Evolutionary conservation across 2,113 vertebrate species (phyloP), one percentile per base, ranked within the genome.

Genomic region (Coracopsis vasa): DNA sequence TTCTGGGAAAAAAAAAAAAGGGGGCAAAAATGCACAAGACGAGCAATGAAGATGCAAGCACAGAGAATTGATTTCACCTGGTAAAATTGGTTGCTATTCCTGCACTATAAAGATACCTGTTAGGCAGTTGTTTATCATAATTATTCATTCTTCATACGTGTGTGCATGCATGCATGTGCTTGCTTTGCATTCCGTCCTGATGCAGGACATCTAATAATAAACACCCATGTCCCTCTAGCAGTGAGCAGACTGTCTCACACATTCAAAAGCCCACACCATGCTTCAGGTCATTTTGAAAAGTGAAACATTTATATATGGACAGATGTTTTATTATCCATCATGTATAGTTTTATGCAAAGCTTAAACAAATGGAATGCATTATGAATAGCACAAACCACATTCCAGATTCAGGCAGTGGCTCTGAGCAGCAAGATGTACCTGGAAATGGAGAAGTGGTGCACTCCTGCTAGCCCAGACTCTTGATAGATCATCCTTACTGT

Each of bases 211-310:
- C 69, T 79, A 91, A 86, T 54, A 96, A 93, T 42, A 74, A 94
- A 47, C 47, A 74, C 39, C 35, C 13, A 0, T 71, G 79, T 15
- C 61, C 72, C 88, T 96, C 80, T 9, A 93, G 86, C 92, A 91
- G 72, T 44, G 69, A 92, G 85, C 88, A 96, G 82, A 25, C 82
- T 88, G 90, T 66, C 67, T 93, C 94, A 72, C 72, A 61, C 77
- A 61, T 88, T 75, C 75, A 80, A 67, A 93, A 79, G 56, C 84
- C 50, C 80, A 58, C 37, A 37, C 4, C 2, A 3, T 65, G 86
- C 95, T 95, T 80, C 86, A 92, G 96, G 92, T 89, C 94, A 91
- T 92, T 87, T 66, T 81, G 83, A 39, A 56, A 90, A 95, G 77
- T 75, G 80, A 88, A 95, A 84, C 86, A 51, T 88, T 95, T 91